phyloP scores from a whole-genome alignment of 2,113 vertebrate genomes.

The Siphamia tubifer region DNA sequence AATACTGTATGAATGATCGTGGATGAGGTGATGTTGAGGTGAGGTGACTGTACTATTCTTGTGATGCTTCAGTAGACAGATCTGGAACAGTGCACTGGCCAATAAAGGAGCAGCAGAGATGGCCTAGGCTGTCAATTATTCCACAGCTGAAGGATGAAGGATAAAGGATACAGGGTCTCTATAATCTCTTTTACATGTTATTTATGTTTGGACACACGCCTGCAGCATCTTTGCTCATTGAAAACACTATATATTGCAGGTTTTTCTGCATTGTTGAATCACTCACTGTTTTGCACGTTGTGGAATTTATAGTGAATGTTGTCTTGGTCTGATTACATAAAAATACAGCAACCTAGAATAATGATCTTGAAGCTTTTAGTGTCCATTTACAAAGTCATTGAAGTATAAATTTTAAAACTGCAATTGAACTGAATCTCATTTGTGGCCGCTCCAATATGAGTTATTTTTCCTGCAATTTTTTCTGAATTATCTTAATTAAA shows the following conservation, averaged over 20 bases:
- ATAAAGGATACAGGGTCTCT: slow-evolving; percentile 10
- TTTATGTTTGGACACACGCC: slow-evolving; percentile 6
- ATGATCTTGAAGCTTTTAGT: not conserved
- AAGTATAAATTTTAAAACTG: not conserved
- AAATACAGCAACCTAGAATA: not conserved
- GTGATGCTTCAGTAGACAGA: slow-evolving; percentile 1
- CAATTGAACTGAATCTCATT: too few relatives aligned
- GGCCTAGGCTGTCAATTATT: slow-evolving; percentile 14
- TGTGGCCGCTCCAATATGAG: not conserved
- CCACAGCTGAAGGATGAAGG: slow-evolving; percentile 24
- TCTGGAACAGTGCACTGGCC: slow-evolving; percentile 5
- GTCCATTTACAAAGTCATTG: too few relatives aligned
- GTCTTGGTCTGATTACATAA: not conserved
- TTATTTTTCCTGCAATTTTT: not conserved
- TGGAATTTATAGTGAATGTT: not conserved
- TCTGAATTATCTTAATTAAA: not conserved
- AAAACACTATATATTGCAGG: too few relatives aligned
- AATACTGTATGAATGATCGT: too few relatives aligned
- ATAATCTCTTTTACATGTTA: slow-evolving; percentile 16
- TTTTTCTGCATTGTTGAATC: too few relatives aligned
- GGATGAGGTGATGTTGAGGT: not conserved
- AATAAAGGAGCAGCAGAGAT: slow-evolving; percentile 20
- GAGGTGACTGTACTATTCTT: not conserved
- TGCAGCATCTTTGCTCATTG: not conserved
- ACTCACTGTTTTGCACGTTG: not conserved